phyloP scores from a whole-genome alignment of 2,888 invertebrate genomes.

The Clistopyga incitator region DNA sequence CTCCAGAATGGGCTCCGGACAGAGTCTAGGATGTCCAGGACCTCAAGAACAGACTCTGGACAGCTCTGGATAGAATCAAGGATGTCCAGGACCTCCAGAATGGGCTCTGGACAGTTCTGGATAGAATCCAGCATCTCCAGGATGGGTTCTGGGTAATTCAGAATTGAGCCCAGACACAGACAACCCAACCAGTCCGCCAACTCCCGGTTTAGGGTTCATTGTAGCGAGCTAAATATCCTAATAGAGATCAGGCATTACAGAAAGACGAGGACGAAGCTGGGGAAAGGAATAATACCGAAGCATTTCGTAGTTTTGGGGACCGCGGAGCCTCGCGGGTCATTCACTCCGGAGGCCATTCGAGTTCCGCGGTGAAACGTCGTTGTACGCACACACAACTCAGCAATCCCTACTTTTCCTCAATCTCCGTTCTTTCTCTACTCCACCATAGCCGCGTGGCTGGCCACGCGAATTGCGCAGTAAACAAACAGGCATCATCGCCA shows the following conservation, averaged over 20 bases:
- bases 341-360: slow-evolving; percentile 63
- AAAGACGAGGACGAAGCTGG: background rate
- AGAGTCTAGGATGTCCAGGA: no score
- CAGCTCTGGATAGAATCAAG: no score
- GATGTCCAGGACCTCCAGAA: no score
- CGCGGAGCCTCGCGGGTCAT: slow-evolving; percentile 58
- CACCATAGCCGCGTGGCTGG: slow-evolving; percentile 4
- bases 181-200: background rate
- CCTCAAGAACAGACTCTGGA: no score
- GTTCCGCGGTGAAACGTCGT: slow-evolving; percentile 7
- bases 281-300: slow-evolving; percentile 3
- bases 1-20: no score
- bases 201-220: background rate
- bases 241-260: background rate
- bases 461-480: slow-evolving; percentile 71
- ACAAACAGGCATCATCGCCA: slow-evolving; percentile 62
- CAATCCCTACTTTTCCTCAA: slow-evolving; percentile 20
- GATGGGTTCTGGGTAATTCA: no score
- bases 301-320: slow-evolving; percentile 2
- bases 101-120: no score
- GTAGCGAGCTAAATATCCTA: background rate
- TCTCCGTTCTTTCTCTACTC: slow-evolving; percentile 46
- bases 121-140: no score
- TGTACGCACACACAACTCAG: background rate
- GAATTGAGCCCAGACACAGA: background rate